These are phyloP conservation scores for Cheiracanthium punctorium DNA, from an alignment of 2,888 invertebrate species.

Conservation along the genomic window DNA sequence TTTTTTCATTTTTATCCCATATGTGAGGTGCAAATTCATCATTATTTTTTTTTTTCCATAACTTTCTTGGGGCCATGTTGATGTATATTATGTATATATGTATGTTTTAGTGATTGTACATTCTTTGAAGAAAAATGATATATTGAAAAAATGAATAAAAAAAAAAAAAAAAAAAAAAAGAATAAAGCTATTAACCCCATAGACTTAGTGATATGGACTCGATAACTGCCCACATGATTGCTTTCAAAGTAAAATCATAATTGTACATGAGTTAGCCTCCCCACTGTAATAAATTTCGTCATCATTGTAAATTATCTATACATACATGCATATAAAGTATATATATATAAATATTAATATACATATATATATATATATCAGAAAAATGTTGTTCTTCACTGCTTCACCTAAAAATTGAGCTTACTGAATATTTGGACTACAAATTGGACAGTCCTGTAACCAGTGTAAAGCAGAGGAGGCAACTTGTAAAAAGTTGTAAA, in stretches of 20 bases:
- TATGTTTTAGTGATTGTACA: constrained; percentile 69
- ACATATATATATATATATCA: constrained; percentile 61
- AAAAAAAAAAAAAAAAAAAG: constrained; percentile 29
- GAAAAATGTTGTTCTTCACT: constrained; percentile 63
- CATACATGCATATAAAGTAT: constrained; percentile 64
- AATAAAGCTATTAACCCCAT: constrained; percentile 64
- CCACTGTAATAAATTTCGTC: constrained; percentile 53
- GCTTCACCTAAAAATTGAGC: constrained; percentile 69
- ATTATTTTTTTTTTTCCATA: constrained; percentile 11
- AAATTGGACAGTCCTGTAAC: constrained; percentile 51
- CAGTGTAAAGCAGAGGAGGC: constrained; percentile 51
- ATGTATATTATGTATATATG: constrained; percentile 70
- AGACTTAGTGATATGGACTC: constrained; percentile 67
- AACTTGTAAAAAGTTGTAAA: constrained; percentile 66
- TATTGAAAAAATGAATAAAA: constrained; percentile 37
- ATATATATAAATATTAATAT: constrained; percentile 50
- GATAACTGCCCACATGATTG: constrained; percentile 67
- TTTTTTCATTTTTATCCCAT: constrained; percentile 32
- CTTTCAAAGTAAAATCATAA: constrained; percentile 69
- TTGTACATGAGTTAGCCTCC: constrained; percentile 61
- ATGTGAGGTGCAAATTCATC: constrained; percentile 19
- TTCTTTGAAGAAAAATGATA: constrained; percentile 43
- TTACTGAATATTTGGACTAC: constrained; percentile 62
- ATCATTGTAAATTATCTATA: constrained; percentile 68
- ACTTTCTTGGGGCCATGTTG: constrained; percentile 42